A percentile compares a stretch with the other conserved stretches of the same genome.
Conservation (phyloP, 2,113 vertebrate species). For the Psittacula cyanocephala region DNA sequence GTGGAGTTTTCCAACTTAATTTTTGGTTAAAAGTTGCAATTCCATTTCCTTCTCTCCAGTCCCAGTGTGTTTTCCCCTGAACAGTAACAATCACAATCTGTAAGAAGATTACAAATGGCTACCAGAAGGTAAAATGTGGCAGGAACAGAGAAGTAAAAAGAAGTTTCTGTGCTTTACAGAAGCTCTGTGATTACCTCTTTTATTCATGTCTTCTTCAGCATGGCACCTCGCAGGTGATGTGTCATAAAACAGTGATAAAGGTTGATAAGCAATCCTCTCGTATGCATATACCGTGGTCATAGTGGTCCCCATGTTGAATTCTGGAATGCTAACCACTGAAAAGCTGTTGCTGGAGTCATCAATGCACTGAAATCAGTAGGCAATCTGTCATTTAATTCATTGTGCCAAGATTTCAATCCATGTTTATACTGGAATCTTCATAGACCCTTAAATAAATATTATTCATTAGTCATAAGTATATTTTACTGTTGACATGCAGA, state of each 20-base stretch:
- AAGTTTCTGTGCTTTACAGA: not conserved
- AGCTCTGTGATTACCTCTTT: not conserved
- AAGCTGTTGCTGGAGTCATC: constrained; percentile 9
- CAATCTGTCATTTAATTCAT: constrained; percentile 24
- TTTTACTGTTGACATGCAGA: constrained; percentile 41
- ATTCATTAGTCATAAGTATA: constrained; percentile 26
- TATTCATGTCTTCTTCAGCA: not conserved
- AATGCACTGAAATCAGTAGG: not conserved
- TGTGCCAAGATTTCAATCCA: constrained; percentile 24
- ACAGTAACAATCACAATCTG: not conserved
- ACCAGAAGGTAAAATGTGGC: not conserved
- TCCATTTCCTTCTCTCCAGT: not conserved
- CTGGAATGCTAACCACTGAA: not conserved
- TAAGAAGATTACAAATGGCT: not conserved
- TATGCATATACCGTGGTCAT: not conserved
- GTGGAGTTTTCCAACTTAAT: not conserved
- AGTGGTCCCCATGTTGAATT: not conserved
- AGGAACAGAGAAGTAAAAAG: not conserved
- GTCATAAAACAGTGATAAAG: not conserved
- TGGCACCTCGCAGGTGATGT: not conserved
- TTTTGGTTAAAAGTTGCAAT: not conserved
- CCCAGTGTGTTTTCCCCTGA: not conserved
- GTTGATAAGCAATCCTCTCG: not conserved
- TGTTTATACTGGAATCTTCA: not conserved
- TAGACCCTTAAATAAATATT: constrained; percentile 47